Evolutionary conservation across 2,888 invertebrate species (phyloP).

Genomic region (Metallyticus violacea): DNA sequence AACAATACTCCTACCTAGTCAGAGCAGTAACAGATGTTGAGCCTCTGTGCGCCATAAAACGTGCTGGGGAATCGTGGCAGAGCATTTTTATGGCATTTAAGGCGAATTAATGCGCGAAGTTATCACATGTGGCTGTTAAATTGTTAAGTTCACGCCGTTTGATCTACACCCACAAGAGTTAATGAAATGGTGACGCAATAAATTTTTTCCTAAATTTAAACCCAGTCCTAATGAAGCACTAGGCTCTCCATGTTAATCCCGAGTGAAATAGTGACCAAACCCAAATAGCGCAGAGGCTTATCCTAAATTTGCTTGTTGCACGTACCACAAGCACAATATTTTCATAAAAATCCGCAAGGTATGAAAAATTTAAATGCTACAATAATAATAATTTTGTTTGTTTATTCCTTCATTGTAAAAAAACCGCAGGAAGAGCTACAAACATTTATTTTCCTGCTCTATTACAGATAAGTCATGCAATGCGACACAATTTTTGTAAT

Average conservation of each 20-base stretch:
- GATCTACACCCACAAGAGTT: not conserved
- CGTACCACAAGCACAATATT: no score
- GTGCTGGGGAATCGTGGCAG: not conserved
- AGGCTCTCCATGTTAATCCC: not conserved
- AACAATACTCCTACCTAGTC: not conserved
- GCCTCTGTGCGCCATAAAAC: no score
- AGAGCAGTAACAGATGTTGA: not conserved
- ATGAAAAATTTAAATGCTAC: no score
- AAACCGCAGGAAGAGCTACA: no score
- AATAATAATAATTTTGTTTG: no score
- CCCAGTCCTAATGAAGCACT: not conserved
- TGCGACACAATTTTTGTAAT: no score
- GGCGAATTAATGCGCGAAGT: not conserved
- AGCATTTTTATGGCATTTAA: not conserved
- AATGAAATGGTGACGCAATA: not conserved
- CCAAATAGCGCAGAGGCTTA: not conserved
- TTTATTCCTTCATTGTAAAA: no score
- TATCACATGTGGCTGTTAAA: not conserved
- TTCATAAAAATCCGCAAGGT: no score
- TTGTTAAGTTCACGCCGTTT: not conserved
- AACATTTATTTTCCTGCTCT: no score
- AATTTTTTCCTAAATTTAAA: not conserved
- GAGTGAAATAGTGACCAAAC: not conserved
- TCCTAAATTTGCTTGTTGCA: no score
- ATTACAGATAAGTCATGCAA: no score